A percentile compares a stretch with the other conserved stretches of the same genome.
Evolutionary conservation across 2,888 invertebrate genomes (phyloP).

Genomic region (Drosophila mettleri): DNA sequence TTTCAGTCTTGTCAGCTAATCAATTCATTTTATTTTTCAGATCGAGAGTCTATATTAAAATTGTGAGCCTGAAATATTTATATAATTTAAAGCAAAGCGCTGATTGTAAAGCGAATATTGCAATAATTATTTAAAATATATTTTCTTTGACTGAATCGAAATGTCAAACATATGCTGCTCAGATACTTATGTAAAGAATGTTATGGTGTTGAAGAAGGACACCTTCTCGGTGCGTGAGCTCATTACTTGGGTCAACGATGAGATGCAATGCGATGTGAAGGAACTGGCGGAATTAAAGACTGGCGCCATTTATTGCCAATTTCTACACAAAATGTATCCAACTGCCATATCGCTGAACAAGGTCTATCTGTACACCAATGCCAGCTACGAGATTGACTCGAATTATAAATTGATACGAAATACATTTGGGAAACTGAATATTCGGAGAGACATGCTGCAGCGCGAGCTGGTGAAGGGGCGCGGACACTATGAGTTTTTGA

Average conservation of each 20-base stretch:
- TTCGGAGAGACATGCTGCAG: neutral
- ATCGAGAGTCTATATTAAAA: too few species aligned
- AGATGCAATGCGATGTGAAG: neutral
- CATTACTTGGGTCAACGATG: neutral
- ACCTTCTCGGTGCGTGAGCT: conserved; percentile 2
- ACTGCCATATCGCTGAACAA: neutral
- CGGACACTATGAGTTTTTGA: conserved; percentile 2
- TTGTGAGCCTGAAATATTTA: too few species aligned
- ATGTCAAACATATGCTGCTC: too few species aligned
- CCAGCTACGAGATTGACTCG: neutral
- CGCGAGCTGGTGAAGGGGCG: neutral
- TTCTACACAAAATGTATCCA: neutral
- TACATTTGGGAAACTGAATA: neutral
- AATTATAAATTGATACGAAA: neutral
- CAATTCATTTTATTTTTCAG: too few species aligned
- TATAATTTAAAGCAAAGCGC: too few species aligned
- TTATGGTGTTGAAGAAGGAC: neutral
- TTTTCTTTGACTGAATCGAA: too few species aligned
- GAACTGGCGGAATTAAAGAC: neutral
- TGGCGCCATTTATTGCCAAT: neutral
- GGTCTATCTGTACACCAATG: neutral
- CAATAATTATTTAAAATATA: too few species aligned
- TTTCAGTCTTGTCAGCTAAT: too few species aligned
- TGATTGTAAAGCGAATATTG: too few species aligned
- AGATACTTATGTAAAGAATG: neutral